These are phyloP conservation scores for Phengaris arion DNA, from an alignment of 2,888 invertebrate genomes.

Conservation along the genomic window DNA sequence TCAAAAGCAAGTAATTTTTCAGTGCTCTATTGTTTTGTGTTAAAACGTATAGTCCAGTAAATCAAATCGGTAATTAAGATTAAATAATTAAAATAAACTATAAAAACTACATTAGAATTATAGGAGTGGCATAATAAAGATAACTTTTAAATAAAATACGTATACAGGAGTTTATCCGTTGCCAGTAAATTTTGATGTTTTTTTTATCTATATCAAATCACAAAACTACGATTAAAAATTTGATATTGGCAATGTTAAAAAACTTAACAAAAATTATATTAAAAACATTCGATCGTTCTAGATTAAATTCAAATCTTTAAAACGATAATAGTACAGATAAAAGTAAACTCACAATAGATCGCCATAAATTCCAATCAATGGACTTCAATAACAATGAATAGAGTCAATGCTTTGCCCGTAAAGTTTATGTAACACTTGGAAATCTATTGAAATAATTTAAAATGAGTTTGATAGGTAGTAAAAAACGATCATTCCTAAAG, in stretches of 20 bases:
- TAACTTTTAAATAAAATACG: too few relatives aligned
- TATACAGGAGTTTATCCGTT: too few relatives aligned
- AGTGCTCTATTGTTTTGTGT: too few relatives aligned
- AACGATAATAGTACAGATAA: conserved; percentile 16
- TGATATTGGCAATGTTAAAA: too few relatives aligned
- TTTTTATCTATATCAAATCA: not conserved
- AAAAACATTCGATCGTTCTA: not conserved
- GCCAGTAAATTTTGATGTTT: too few relatives aligned
- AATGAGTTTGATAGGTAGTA: not conserved
- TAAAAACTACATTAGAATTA: not conserved
- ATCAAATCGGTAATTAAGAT: not conserved
- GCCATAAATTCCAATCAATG: conserved; percentile 20
- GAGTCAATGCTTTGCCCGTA: not conserved
- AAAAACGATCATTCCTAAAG: not conserved
- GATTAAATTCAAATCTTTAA: not conserved
- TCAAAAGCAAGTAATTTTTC: too few relatives aligned
- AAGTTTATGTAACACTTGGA: conserved; percentile 24
- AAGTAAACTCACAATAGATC: conserved; percentile 1
- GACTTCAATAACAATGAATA: conserved; percentile 19
- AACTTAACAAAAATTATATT: too few relatives aligned
- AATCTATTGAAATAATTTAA: conserved; percentile 23
- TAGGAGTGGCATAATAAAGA: too few relatives aligned
- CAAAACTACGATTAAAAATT: not conserved
- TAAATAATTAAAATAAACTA: not conserved
- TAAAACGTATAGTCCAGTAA: not conserved